Percentiles rank a stretch among this genome's conserved stretches.
These are phyloP conservation scores for Peromyscus polionotus DNA, from an alignment of 2,113 vertebrate species.

Conservation along the genomic window DNA sequence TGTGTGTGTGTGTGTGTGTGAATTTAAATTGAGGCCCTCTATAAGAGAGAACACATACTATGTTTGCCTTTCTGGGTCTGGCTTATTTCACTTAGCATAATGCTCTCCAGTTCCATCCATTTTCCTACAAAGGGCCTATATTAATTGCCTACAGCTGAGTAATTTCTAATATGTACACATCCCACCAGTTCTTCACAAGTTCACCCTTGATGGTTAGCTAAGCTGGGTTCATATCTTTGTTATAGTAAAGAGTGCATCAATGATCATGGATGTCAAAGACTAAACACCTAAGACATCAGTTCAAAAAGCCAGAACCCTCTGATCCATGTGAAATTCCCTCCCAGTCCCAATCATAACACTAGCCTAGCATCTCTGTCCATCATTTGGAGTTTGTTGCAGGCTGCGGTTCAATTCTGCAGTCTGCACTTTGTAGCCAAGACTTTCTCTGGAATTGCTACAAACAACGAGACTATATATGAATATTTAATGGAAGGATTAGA, in stretches of 20 bases:
- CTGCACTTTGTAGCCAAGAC: slow-evolving; percentile 22
- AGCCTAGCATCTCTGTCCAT: neutral
- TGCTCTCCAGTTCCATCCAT: neutral
- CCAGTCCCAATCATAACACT: neutral
- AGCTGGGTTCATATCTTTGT: neutral
- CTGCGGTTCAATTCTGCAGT: neutral
- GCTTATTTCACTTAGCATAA: neutral
- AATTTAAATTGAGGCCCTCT: neutral
- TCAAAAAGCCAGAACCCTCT: neutral
- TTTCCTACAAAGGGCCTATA: neutral
- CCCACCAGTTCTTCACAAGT: neutral
- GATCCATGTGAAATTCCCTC: neutral
- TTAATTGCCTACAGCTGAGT: neutral
- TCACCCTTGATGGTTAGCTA: neutral
- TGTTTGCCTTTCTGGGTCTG: neutral
- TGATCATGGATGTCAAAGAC: neutral
- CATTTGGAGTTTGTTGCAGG: neutral
- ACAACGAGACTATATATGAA: slow-evolving; percentile 14
- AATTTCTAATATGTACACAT: neutral
- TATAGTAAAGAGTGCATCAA: neutral
- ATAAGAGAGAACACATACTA: neutral
- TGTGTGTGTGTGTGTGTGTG: neutral
- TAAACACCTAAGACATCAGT: neutral
- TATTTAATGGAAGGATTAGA: slow-evolving; percentile 62
- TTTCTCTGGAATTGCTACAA: neutral